Percentiles rank a stretch among this genome's conserved stretches.
phyloP scores from a whole-genome alignment of 2,113 vertebrate species.

The Pipra filicauda region DNA sequence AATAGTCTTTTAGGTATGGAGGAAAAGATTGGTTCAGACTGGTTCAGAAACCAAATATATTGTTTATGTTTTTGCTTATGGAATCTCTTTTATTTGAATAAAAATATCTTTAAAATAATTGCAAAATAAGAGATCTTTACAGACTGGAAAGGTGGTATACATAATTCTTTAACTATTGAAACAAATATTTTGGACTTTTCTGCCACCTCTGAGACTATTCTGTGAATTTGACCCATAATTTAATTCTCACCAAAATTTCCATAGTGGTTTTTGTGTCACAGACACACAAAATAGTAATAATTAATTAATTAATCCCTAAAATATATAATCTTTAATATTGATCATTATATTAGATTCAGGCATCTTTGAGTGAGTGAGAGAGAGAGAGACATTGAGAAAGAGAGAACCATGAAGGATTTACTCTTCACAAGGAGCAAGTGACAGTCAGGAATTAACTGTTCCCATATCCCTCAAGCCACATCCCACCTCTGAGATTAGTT shows the following conservation, averaged over 20 bases:
- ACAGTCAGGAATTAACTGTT: not conserved
- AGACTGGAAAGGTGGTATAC: not conserved
- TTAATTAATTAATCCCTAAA: no score
- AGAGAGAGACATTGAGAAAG: not conserved
- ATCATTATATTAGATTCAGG: not conserved
- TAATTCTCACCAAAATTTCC: not conserved
- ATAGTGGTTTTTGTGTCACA: not conserved
- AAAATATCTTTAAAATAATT: not conserved
- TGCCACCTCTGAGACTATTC: not conserved
- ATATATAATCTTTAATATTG: not conserved
- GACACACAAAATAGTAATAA: not conserved
- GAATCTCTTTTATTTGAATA: not conserved
- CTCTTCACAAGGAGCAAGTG: not conserved
- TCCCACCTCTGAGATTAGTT: not conserved
- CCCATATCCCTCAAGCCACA: not conserved
- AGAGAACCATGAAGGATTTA: not conserved
- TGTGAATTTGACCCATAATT: not conserved
- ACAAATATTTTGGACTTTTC: not conserved
- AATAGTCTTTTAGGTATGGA: not conserved
- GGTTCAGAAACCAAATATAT: not conserved
- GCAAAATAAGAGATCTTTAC: not conserved
- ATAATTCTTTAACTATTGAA: not conserved
- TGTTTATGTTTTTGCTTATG: not conserved
- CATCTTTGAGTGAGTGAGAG: not conserved
- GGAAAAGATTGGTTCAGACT: not conserved